These are phyloP conservation scores for Noctilio leporinus DNA, from an alignment of 2,113 vertebrate species.

Conservation along the genomic window DNA sequence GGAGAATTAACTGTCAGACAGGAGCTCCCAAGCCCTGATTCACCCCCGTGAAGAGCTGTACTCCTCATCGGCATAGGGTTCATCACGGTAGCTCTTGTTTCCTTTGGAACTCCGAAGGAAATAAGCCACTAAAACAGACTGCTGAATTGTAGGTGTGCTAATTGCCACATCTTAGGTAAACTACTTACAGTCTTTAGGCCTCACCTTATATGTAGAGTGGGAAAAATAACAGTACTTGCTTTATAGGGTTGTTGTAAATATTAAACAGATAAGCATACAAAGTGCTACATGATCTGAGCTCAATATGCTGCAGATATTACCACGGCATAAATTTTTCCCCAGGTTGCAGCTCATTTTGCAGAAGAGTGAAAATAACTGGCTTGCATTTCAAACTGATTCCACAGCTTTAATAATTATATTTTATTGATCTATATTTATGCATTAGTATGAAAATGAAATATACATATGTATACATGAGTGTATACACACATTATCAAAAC, in stretches of 20 bases:
- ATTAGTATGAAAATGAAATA: not conserved
- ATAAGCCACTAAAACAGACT: not conserved
- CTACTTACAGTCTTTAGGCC: not conserved
- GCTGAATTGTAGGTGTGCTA: not conserved
- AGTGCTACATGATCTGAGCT: not conserved
- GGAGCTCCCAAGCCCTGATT: not conserved
- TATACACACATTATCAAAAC: not conserved
- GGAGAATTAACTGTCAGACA: not conserved
- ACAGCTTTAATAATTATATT: not conserved
- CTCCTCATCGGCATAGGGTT: not conserved
- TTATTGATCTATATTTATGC: slow-evolving; percentile 6
- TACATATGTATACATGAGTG: not conserved
- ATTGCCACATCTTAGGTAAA: not conserved
- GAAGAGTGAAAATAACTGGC: not conserved
- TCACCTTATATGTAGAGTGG: not conserved
- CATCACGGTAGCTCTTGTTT: not conserved
- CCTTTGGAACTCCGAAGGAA: not conserved
- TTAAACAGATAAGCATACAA: not conserved
- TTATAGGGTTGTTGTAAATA: not conserved
- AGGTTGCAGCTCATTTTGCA: not conserved
- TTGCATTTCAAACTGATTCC: not conserved
- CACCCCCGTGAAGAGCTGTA: not conserved
- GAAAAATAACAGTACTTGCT: not conserved
- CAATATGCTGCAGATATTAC: not conserved
- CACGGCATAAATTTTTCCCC: slow-evolving; percentile 5